Evolutionary conservation across 2,888 invertebrate species (phyloP).

Genomic region (Mylabris sibirica): DNA sequence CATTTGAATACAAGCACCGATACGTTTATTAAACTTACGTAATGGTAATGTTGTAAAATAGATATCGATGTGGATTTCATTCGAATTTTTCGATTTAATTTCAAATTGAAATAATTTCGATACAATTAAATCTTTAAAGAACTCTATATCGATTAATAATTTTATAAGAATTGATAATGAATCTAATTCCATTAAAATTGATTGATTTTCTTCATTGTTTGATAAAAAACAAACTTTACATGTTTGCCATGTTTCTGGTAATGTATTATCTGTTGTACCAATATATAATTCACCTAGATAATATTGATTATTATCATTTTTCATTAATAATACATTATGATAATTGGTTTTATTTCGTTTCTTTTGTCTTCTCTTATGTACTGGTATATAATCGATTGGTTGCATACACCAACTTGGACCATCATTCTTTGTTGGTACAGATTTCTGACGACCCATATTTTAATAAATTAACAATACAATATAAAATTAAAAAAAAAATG

Average conservation of each 20-base stretch:
- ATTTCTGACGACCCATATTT: constrained; percentile 10
- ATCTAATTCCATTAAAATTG: constrained; percentile 45
- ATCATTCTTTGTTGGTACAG: constrained; percentile 2
- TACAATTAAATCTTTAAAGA: constrained; percentile 50
- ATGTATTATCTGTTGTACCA: constrained; percentile 49
- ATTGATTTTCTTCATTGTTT: constrained; percentile 31
- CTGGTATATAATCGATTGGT: constrained; percentile 14
- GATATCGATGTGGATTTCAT: constrained; percentile 45
- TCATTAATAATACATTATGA: constrained; percentile 28
- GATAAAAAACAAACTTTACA: constrained; percentile 45
- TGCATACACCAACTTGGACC: constrained; percentile 10
- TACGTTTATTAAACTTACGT: constrained; percentile 45
- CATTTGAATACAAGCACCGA: constrained; percentile 44
- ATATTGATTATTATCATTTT: constrained; percentile 36
- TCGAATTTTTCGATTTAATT: constrained; percentile 42
- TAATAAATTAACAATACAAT: too few species aligned
- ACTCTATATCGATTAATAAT: constrained; percentile 40
- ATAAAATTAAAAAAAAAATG: too few species aligned
- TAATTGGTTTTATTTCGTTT: constrained; percentile 1
- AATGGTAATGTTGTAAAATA: constrained; percentile 50
- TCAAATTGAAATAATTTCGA: constrained; percentile 50
- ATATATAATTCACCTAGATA: constrained; percentile 48
- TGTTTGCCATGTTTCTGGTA: constrained; percentile 46
- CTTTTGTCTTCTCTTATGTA: constrained; percentile 7
- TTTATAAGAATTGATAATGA: constrained; percentile 40